Evolutionary conservation across 2,113 vertebrate genomes (phyloP).

Genomic region (Rhinolophus sinicus): DNA sequence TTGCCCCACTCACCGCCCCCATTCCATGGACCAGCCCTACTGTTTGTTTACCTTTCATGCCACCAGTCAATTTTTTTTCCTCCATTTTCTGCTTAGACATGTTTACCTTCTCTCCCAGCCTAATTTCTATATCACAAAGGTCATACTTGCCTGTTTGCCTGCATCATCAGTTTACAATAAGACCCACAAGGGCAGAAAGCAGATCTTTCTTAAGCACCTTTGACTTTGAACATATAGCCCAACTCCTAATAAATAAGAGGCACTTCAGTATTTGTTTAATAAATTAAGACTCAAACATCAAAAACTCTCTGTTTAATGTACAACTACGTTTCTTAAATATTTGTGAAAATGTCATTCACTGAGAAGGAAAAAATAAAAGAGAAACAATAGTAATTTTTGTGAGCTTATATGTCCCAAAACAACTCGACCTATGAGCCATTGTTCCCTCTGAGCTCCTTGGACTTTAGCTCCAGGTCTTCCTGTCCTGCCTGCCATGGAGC

Average conservation of each 20-base stretch:
- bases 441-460: neutral
- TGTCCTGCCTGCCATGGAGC: neutral
- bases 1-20: neutral
- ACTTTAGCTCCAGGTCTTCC: neutral
- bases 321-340: neutral
- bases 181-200: neutral
- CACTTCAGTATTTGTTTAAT: neutral
- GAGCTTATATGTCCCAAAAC: neutral
- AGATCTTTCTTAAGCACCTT: neutral
- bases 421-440: neutral
- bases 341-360: constrained; percentile 25
- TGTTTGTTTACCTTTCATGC: neutral
- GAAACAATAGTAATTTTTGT: neutral
- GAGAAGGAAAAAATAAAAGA: neutral
- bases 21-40: neutral
- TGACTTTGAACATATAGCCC: neutral
- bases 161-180: neutral
- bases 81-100: neutral
- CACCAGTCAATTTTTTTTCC: neutral
- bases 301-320: neutral
- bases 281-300: neutral
- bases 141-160: neutral
- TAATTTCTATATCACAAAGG: neutral
- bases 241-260: neutral
- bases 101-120: neutral